Evolutionary conservation across 2,113 vertebrate genomes (phyloP).

Genomic region (Mustela lutreola): DNA sequence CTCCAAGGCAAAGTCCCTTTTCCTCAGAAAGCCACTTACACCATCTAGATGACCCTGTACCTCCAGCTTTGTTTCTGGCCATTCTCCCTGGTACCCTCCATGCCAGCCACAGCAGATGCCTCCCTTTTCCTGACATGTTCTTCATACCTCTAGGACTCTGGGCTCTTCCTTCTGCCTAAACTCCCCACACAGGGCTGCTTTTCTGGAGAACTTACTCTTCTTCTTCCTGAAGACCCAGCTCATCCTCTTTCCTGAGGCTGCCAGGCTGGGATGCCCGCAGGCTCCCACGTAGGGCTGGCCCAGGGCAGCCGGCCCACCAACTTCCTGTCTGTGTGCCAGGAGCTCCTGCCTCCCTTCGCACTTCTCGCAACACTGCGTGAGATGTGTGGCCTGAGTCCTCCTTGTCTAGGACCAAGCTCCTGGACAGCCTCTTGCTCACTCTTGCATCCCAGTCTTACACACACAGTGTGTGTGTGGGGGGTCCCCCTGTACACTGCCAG

Average conservation of each 20-base stretch:
- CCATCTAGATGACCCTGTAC: neutral
- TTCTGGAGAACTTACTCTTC: neutral
- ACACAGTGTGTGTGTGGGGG: neutral
- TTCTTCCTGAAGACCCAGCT: neutral
- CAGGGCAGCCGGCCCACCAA: fast-evolving
- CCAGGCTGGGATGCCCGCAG: neutral
- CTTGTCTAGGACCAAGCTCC: neutral
- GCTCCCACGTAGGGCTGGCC: neutral
- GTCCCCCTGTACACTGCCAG: neutral
- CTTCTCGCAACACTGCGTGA: neutral
- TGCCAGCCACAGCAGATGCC: neutral
- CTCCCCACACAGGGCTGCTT: neutral
- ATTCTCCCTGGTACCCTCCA: neutral
- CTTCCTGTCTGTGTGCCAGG: neutral
- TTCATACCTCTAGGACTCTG: neutral
- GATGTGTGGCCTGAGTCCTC: neutral
- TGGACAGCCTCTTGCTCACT: neutral
- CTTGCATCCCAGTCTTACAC: neutral
- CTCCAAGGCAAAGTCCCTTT: neutral
- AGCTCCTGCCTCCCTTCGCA: neutral
- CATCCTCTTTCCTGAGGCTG: neutral
- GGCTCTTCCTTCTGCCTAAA: neutral
- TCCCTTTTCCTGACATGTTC: neutral
- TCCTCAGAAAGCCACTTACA: neutral
- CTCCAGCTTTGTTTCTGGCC: slow-evolving; percentile 4